phyloP scores from a whole-genome alignment of 2,113 vertebrate species.

The Syrrhaptes paradoxus region DNA sequence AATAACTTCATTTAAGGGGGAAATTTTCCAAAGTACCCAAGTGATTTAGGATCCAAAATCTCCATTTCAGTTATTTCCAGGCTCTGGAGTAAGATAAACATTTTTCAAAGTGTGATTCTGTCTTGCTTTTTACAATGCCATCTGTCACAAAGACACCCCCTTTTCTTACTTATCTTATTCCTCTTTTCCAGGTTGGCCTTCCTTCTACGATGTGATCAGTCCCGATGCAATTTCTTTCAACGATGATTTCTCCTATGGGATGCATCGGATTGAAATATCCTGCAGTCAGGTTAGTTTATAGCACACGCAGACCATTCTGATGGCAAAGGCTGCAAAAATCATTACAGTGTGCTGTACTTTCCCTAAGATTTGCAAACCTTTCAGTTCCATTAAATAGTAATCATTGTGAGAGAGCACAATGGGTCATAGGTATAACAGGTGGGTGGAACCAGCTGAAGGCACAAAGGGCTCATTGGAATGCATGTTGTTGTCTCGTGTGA shows the following conservation, averaged over 20 bases:
- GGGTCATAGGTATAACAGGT: not conserved
- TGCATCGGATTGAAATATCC: slow-evolving; percentile 92
- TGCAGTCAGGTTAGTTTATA: slow-evolving; percentile 89
- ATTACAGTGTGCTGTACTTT: not conserved
- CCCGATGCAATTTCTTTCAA: slow-evolving; percentile 79
- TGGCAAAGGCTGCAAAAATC: slow-evolving; percentile 18
- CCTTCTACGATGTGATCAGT: slow-evolving; percentile 89
- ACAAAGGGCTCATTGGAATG: slow-evolving; percentile 28
- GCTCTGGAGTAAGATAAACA: not conserved
- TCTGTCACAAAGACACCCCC: not conserved
- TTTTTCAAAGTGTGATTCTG: not conserved
- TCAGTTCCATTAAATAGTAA: slow-evolving; percentile 33
- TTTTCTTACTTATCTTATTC: not conserved
- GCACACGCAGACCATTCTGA: not conserved
- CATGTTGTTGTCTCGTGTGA: not conserved
- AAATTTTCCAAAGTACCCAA: not conserved
- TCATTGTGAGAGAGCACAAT: slow-evolving; percentile 6
- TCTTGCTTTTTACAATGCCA: not conserved
- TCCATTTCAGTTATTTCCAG: not conserved
- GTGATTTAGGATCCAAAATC: not conserved
- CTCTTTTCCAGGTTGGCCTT: slow-evolving; percentile 90
- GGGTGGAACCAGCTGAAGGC: not conserved
- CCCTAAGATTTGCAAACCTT: slow-evolving; percentile 1
- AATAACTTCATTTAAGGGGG: not conserved
- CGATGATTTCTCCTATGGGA: slow-evolving; percentile 92